Conservation (phyloP, 1,140 invertebrate species). For the Micrasema longulum region DNA sequence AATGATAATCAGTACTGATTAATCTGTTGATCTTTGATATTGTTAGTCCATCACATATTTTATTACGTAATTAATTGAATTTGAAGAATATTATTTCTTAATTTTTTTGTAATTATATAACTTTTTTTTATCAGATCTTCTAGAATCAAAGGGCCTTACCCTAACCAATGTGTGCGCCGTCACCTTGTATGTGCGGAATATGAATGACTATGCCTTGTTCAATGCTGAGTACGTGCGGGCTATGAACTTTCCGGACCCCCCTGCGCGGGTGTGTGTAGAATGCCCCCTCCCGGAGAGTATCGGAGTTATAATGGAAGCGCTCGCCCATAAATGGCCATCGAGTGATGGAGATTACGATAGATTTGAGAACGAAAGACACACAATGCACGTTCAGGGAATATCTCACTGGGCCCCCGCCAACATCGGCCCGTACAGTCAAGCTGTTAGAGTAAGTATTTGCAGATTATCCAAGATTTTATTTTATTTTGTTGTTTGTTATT, state of each 20-base stretch:
- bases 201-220: conserved; percentile 81
- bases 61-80: too few relatives aligned
- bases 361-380: conserved; percentile 68
- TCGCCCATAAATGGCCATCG: conserved; percentile 59
- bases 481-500: too few relatives aligned
- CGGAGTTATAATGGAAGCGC: conserved; percentile 83
- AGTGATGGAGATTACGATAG: conserved; percentile 54
- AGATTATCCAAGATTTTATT: too few relatives aligned
- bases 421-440: conserved; percentile 96
- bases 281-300: conserved; percentile 78
- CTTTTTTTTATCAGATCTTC: conserved; percentile 59
- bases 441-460: conserved; percentile 73
- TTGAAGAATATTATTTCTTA: too few relatives aligned
- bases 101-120: too few relatives aligned
- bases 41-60: too few relatives aligned
- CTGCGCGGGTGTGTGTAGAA: conserved; percentile 89
- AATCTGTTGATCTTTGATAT: too few relatives aligned
- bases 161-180: conserved; percentile 81
- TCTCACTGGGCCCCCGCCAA: conserved; percentile 97
- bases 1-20: too few relatives aligned
- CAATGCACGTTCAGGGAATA: conserved; percentile 93
- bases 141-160: conserved; percentile 70
- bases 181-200: conserved; percentile 84
- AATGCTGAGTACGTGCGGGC: conserved; percentile 83
- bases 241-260: conserved; percentile 85